Conservation (phyloP, 1,140 invertebrate genomes). For the Pseudobourletiella spinata region DNA sequence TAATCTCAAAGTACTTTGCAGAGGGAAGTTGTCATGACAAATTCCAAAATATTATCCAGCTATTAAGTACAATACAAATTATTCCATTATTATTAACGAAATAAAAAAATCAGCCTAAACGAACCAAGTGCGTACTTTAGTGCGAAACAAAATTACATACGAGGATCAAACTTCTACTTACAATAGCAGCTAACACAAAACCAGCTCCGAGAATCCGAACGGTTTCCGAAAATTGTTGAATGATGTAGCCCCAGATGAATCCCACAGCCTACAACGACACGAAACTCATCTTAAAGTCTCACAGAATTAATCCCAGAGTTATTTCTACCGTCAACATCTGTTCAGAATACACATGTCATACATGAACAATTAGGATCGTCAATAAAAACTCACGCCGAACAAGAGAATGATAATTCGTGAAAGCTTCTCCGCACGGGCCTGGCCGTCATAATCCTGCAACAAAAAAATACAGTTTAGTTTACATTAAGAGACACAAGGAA, state of each 20-base stretch:
- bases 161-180: slow-evolving; percentile 45
- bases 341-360: not conserved
- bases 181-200: slow-evolving; percentile 71
- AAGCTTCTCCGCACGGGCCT: slow-evolving; percentile 74
- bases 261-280: slow-evolving; percentile 63
- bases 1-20: too few species aligned
- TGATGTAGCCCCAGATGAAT: slow-evolving; percentile 82
- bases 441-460: slow-evolving; percentile 80
- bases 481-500: too few species aligned
- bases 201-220: slow-evolving; percentile 86
- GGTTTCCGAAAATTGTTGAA: slow-evolving; percentile 91
- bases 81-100: not conserved
- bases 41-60: not conserved
- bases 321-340: too few species aligned
- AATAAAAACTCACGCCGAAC: slow-evolving; percentile 59
- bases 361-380: not conserved
- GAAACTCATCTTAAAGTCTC: too few species aligned
- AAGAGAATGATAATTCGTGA: slow-evolving; percentile 80
- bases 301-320: too few species aligned
- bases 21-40: too few species aligned
- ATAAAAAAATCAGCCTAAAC: not conserved
- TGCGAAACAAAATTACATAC: not conserved
- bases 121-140: not conserved
- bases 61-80: too few species aligned
- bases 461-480: too few species aligned